phyloP scores from a whole-genome alignment of 2,797 vertebrate genomes.

The Sebastes nivosus region DNA sequence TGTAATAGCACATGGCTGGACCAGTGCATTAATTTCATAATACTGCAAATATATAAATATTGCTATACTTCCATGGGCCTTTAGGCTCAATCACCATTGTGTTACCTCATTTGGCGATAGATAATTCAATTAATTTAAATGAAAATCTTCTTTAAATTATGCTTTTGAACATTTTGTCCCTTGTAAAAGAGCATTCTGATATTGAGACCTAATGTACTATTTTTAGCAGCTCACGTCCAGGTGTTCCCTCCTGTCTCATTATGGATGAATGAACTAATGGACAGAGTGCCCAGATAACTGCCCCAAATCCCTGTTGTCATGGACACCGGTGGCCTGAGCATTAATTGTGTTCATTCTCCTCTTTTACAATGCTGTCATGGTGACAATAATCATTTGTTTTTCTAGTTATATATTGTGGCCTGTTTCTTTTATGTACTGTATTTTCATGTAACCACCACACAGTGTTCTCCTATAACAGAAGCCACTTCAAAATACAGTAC shows the following conservation, averaged over 20 bases:
- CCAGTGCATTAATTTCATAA: constrained; percentile 3
- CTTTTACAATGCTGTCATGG: background rate
- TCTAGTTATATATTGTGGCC: background rate
- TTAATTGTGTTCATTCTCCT: background rate
- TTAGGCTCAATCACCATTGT: too few species aligned
- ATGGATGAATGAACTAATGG: constrained; percentile 16
- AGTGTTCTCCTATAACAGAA: background rate
- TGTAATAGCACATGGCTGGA: constrained; percentile 76
- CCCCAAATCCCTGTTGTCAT: constrained; percentile 10
- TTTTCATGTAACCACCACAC: background rate
- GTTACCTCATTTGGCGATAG: too few species aligned
- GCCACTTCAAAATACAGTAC: background rate
- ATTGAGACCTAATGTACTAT: background rate
- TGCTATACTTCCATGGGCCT: too few species aligned
- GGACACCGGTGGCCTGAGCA: background rate
- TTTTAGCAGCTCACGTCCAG: constrained; percentile 11
- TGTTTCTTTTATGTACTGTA: background rate
- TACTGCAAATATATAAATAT: too few species aligned
- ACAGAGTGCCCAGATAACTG: constrained; percentile 8
- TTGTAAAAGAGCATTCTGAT: background rate
- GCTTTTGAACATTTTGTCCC: background rate
- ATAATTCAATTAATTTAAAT: too few species aligned
- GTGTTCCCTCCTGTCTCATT: constrained; percentile 18
- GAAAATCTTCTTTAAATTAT: background rate
- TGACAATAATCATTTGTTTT: background rate